Percentiles rank a stretch among this genome's conserved stretches.
phyloP scores from a whole-genome alignment of 2,797 vertebrate genomes.

The Spatula versicolor region DNA sequence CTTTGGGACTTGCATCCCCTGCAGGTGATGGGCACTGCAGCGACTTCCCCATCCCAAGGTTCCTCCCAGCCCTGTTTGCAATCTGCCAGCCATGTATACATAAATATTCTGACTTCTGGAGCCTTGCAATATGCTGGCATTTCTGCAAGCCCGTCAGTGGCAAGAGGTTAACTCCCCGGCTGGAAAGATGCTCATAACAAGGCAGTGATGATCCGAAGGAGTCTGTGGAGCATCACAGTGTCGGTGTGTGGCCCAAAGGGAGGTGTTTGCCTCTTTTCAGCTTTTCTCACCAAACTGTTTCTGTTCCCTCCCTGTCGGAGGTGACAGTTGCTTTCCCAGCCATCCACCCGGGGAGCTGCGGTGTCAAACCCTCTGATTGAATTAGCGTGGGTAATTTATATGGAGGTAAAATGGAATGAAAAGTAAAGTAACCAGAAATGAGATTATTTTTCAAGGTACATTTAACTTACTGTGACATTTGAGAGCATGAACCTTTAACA shows the following conservation, averaged over 20 bases:
- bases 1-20: neutral
- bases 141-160: neutral
- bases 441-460: constrained; percentile 41
- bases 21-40: neutral
- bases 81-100: neutral
- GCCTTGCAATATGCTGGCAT: neutral
- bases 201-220: neutral
- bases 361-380: neutral
- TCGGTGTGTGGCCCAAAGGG: neutral
- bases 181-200: neutral
- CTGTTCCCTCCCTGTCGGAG: neutral
- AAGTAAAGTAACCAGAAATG: constrained; percentile 33
- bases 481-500: neutral
- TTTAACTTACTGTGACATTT: neutral
- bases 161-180: neutral
- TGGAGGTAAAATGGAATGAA: constrained; percentile 20
- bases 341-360: neutral
- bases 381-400: neutral
- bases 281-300: neutral
- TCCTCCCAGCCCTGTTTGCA: neutral
- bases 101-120: neutral
- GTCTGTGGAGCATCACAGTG: accelerated
- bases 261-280: neutral
- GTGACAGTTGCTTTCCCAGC: constrained; percentile 1
- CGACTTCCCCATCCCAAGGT: neutral